Evolutionary conservation across 2,888 invertebrate species (phyloP).

Genomic region (Ferdinandea cuprea): DNA sequence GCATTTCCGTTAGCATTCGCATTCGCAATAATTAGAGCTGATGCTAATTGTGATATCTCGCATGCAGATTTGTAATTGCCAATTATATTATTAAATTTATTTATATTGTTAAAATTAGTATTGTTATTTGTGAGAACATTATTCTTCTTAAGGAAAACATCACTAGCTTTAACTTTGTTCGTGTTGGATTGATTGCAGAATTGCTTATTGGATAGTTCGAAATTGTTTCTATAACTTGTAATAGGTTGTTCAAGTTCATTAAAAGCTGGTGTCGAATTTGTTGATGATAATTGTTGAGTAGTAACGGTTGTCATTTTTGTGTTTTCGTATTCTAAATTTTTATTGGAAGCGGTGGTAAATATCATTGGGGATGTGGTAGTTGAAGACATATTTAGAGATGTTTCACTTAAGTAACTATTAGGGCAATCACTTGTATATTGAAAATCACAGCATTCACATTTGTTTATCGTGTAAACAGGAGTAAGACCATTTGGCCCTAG

Average conservation of each 20-base stretch:
- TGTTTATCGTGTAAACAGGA: constrained; percentile 85
- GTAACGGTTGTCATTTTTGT: constrained; percentile 55
- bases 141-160: constrained; percentile 47
- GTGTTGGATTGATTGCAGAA: constrained; percentile 61
- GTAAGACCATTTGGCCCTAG: constrained; percentile 85
- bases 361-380: constrained; percentile 69
- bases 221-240: constrained; percentile 53
- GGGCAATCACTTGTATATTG: constrained; percentile 80
- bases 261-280: constrained; percentile 28
- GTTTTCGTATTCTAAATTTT: constrained; percentile 20
- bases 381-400: constrained; percentile 74
- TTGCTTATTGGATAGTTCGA: constrained; percentile 42
- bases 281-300: constrained; percentile 34
- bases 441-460: constrained; percentile 84
- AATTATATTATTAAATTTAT: constrained; percentile 38
- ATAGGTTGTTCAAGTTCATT: constrained; percentile 49
- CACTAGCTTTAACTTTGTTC: constrained; percentile 59
- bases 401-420: constrained; percentile 75
- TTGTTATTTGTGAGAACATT: constrained; percentile 41
- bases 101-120: constrained; percentile 46
- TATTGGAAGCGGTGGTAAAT: constrained; percentile 70
- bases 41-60: constrained; percentile 35
- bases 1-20: too few species aligned
- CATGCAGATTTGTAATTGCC: constrained; percentile 36
- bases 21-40: constrained; percentile 31